phyloP scores from a whole-genome alignment of 2,113 vertebrate genomes.

The Daboia siamensis region DNA sequence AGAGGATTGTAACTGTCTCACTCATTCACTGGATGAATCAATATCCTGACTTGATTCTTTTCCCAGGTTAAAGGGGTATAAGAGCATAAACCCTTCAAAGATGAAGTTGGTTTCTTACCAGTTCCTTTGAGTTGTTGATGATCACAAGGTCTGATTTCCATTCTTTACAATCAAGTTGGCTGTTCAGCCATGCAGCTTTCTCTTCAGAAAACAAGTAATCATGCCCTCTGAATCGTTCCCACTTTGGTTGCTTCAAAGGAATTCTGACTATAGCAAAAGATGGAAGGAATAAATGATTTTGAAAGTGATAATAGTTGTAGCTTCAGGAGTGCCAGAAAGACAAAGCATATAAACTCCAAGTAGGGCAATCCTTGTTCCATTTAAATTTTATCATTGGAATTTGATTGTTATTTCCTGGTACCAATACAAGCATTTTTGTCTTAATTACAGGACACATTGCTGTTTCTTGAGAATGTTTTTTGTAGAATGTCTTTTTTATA shows the following conservation, averaged over 20 bases:
- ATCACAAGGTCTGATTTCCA: neutral
- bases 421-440: neutral
- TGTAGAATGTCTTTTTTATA: neutral
- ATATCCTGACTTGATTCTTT: neutral
- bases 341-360: neutral
- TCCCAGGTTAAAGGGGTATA: neutral
- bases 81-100: neutral
- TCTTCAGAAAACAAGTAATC: conserved; percentile 19
- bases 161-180: neutral
- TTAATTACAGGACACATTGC: neutral
- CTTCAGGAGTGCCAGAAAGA: too few species aligned
- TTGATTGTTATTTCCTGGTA: neutral
- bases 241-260: neutral
- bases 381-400: neutral
- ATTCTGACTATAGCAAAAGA: neutral
- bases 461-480: neutral
- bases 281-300: neutral
- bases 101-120: neutral
- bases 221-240: neutral
- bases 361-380: neutral
- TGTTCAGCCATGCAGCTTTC: neutral
- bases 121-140: neutral
- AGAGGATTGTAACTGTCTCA: neutral
- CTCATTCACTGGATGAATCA: neutral
- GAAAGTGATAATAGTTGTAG: neutral